A percentile compares a stretch with the other conserved stretches of the same genome.
These are phyloP conservation scores for Acinonyx jubatus DNA, from an alignment of 2,113 vertebrate genomes.

Conservation along the genomic window DNA sequence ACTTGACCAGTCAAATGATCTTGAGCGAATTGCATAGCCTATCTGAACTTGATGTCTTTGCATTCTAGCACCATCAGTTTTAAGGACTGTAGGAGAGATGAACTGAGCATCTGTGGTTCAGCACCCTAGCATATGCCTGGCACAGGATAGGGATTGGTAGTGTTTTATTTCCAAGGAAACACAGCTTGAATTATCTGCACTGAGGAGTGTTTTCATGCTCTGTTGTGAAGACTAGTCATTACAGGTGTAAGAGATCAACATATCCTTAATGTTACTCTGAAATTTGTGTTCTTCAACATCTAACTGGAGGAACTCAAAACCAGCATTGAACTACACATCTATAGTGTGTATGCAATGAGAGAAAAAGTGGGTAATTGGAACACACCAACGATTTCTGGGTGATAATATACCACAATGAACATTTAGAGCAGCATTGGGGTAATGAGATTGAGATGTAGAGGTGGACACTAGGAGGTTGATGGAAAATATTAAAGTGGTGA, in stretches of 20 bases:
- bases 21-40: not conserved
- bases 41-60: not conserved
- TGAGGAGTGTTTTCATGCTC: not conserved
- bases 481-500: not conserved
- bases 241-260: not conserved
- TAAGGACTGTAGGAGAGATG: slow-evolving; percentile 8
- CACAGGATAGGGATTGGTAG: not conserved
- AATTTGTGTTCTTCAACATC: not conserved
- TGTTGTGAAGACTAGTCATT: not conserved
- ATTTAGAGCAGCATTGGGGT: not conserved
- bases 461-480: not conserved
- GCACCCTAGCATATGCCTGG: not conserved
- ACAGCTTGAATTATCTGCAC: not conserved
- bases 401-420: not conserved
- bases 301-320: not conserved
- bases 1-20: not conserved
- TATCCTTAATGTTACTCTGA: not conserved
- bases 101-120: not conserved
- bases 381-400: not conserved
- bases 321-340: not conserved
- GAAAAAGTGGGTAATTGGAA: not conserved
- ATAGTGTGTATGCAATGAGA: not conserved
- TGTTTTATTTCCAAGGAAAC: not conserved
- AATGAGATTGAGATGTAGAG: not conserved
- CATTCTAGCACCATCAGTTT: not conserved